These are phyloP conservation scores for Aplodontia rufa DNA, from an alignment of 2,113 vertebrate species.

Conservation along the genomic window DNA sequence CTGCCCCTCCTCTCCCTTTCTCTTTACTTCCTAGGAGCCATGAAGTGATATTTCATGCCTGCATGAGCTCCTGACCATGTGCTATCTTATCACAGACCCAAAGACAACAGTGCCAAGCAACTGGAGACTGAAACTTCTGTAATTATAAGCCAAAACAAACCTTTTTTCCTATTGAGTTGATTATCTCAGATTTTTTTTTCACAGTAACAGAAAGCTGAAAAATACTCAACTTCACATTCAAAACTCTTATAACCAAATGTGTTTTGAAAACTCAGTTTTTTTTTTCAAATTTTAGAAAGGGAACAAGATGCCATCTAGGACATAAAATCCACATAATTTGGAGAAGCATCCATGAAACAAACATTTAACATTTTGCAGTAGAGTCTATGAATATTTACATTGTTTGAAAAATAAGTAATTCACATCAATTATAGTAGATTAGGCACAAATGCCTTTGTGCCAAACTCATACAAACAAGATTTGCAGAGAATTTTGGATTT, in stretches of 20 bases:
- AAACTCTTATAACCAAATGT: background rate
- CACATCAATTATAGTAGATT: background rate
- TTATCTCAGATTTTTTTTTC: background rate
- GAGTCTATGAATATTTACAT: background rate
- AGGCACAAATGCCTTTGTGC: background rate
- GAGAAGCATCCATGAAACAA: background rate
- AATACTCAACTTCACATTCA: background rate
- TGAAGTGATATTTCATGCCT: background rate
- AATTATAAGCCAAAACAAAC: background rate
- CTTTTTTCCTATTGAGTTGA: background rate
- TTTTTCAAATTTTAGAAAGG: slow-evolving; percentile 3
- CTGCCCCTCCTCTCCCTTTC: background rate
- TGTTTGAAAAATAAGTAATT: background rate
- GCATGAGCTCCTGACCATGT: background rate
- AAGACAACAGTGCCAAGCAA: background rate
- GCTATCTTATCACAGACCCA: too few relatives aligned
- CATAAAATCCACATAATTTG: background rate
- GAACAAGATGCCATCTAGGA: background rate
- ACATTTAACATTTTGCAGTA: background rate
- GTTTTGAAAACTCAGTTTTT: background rate
- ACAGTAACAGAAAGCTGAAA: background rate
- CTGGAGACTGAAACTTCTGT: background rate
- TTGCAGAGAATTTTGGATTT: background rate
- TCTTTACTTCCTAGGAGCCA: background rate
- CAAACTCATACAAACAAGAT: background rate